phyloP scores from a whole-genome alignment of 2,113 vertebrate species.

The Anas platyrhynchos region DNA sequence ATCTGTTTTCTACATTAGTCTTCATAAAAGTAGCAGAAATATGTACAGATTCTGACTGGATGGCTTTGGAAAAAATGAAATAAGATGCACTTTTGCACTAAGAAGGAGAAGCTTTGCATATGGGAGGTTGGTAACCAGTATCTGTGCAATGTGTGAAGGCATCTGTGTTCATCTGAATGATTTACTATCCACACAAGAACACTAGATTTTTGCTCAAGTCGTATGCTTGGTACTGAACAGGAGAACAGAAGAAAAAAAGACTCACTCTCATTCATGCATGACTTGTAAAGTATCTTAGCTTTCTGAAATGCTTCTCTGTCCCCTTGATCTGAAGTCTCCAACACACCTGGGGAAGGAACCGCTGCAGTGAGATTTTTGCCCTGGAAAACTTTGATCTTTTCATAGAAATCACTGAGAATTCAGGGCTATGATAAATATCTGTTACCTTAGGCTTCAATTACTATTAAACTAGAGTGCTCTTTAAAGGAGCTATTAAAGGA shows the following conservation, averaged over 20 bases:
- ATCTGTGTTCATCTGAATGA: background rate
- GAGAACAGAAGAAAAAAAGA: background rate
- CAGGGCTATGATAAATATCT: background rate
- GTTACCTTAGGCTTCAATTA: background rate
- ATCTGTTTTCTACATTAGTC: background rate
- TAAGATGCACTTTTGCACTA: background rate
- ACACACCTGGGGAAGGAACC: constrained; percentile 81
- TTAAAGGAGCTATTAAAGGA: background rate
- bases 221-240: background rate
- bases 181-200: background rate
- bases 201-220: background rate
- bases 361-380: background rate
- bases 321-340: constrained; percentile 80
- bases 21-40: background rate
- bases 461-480: background rate
- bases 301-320: constrained; percentile 92
- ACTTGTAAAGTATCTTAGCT: constrained; percentile 91
- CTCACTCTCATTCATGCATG: constrained; percentile 97
- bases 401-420: background rate
- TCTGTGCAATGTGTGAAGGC: background rate
- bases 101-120: background rate
- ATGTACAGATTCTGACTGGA: background rate
- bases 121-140: background rate
- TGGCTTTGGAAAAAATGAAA: background rate
- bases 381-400: background rate